Evolutionary conservation across 2,113 vertebrate genomes (phyloP), one percentile per base, ranked within the genome.

Genomic region (Neodontobutis hainanensis): DNA sequence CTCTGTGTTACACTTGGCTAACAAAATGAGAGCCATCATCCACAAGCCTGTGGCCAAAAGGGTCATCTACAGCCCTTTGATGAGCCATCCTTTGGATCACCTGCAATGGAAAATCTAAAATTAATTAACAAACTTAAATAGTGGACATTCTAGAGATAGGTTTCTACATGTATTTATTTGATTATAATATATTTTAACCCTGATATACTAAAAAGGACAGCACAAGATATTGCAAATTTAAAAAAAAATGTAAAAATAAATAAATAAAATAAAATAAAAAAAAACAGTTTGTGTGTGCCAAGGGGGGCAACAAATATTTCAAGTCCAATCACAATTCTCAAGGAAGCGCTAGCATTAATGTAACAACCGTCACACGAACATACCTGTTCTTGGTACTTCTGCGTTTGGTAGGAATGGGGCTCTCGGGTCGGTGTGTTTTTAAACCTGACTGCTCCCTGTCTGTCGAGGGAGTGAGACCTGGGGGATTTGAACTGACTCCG

Each of bases 391-490:
- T 81, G 80, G 65, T 80, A 88, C 38, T 19, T 81, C 40, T 79
- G 85, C 19, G 36, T 82, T 32, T 79, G 78, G 68, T 82, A 65
- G 36, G 73, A 44, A 1, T 83, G 85, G 5, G 68, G 43, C 66
- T 92, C 92, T 34, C 68, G 84, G 3, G 75, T 57, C 0, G 80
- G 51, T 0, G 66, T 12, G 70, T 81, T 92, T 60, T 91, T 87
- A 15, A 93, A 19, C 11, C 91, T 82, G 63, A 94, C 85, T 0
- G 94, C 90, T 5, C 93, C 93, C 45, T 95, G 94, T 51, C 94
- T 86, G 85, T 96, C 95, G 11, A 95, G 91, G 4, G 95, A 95
- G 15, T 85, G 92, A 0, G 94, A 93, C 36, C 93, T 89, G 1
- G 92, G 78, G 2, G 76, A 72, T 19, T 84, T 92, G 48, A 92